These are phyloP conservation scores for Pocota personata DNA, from an alignment of 2,888 invertebrate species.

Conservation along the genomic window DNA sequence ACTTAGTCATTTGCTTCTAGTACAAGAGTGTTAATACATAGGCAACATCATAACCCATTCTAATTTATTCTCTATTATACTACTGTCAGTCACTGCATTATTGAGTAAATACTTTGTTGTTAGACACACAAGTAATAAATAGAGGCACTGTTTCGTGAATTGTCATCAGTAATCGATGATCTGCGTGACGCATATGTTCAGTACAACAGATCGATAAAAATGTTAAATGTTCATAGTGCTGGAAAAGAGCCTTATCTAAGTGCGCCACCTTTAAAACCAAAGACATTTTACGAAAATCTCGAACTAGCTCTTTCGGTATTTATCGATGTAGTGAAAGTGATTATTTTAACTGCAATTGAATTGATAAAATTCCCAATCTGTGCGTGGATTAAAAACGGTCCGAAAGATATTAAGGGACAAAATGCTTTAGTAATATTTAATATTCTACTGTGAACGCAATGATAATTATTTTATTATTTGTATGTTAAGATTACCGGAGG, in stretches of 20 bases:
- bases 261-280: constrained; percentile 29
- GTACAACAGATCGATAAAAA: neutral
- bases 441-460: neutral
- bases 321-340: constrained; percentile 38
- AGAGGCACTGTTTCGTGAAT: neutral
- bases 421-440: constrained; percentile 49
- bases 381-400: neutral
- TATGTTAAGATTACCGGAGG: constrained; percentile 79
- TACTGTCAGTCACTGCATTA: neutral
- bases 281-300: constrained; percentile 29
- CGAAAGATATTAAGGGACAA: constrained; percentile 14
- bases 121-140: constrained; percentile 31
- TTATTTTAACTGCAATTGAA: constrained; percentile 21
- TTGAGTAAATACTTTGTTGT: neutral
- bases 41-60: neutral
- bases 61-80: neutral
- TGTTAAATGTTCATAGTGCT: constrained; percentile 72
- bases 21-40: no score
- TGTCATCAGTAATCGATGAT: constrained; percentile 23
- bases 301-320: neutral
- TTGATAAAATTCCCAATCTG: neutral
- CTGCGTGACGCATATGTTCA: constrained; percentile 5
- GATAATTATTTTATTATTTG: neutral
- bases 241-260: constrained; percentile 61
- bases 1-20: no score